These are phyloP conservation scores for Poeciliopsis gracilis DNA, from an alignment of 2,797 vertebrate species.

Conservation along the genomic window DNA sequence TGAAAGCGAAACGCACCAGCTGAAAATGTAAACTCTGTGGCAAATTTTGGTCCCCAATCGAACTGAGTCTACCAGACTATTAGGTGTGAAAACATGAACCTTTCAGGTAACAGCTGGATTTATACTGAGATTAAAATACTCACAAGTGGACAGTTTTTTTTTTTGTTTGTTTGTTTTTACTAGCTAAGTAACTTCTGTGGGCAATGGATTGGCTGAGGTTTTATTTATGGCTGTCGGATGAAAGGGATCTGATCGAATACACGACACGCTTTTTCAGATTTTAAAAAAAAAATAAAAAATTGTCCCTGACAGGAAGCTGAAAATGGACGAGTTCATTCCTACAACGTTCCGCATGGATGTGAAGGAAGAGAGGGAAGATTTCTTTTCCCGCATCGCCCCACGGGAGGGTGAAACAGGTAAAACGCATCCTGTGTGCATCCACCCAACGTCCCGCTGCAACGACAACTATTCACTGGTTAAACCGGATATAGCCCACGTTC, in stretches of 20 bases:
- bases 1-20: too few species aligned
- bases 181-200: neutral
- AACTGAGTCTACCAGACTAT: too few species aligned
- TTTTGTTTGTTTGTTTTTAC: neutral
- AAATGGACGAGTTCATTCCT: conserved; percentile 89
- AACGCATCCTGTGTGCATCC: conserved; percentile 18
- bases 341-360: conserved; percentile 87
- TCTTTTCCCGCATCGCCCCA: conserved; percentile 84
- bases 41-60: too few species aligned
- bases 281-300: neutral
- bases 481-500: conserved; percentile 35
- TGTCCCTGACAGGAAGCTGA: conserved; percentile 77
- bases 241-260: too few species aligned
- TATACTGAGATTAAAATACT: neutral
- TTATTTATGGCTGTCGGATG: neutral
- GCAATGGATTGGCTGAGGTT: neutral
- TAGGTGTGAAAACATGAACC: neutral
- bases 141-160: neutral
- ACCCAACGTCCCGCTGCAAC: conserved; percentile 1
- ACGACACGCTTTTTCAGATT: neutral
- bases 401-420: conserved; percentile 79
- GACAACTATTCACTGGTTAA: conserved; percentile 26
- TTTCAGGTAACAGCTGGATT: neutral
- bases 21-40: too few species aligned
- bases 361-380: conserved; percentile 83